Conservation (phyloP, 2,888 invertebrate species). For the Drosophila putrida region DNA sequence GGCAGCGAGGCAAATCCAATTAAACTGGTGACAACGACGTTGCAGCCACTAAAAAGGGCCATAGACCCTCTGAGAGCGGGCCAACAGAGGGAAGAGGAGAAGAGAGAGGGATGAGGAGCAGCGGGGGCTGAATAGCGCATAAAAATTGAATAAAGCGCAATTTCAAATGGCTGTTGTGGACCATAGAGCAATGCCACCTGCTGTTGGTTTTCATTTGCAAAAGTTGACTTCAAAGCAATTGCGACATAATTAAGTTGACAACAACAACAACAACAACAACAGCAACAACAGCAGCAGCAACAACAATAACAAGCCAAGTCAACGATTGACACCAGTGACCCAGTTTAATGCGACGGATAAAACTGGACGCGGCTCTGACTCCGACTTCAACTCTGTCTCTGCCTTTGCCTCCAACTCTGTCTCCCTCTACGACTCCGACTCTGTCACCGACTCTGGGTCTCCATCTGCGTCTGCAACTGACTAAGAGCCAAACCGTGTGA, state of each 20-base stretch:
- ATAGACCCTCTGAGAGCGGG: neutral
- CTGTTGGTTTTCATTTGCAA: constrained; percentile 67
- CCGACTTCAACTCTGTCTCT: constrained; percentile 9
- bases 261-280: constrained; percentile 60
- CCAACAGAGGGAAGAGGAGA: neutral
- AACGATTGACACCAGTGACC: constrained; percentile 77
- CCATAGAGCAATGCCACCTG: constrained; percentile 57
- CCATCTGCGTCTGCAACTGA: constrained; percentile 32
- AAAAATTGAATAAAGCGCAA: constrained; percentile 77
- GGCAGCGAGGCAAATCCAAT: constrained; percentile 73
- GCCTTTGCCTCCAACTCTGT: constrained; percentile 4
- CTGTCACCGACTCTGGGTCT: constrained; percentile 4
- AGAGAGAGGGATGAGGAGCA: neutral
- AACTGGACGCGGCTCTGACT: constrained; percentile 56
- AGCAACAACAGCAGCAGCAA: constrained; percentile 37
- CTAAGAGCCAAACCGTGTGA: constrained; percentile 58
- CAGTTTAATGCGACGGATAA: constrained; percentile 65
- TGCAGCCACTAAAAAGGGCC: constrained; percentile 67
- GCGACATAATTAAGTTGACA: constrained; percentile 80
- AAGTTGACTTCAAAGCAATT: constrained; percentile 80
- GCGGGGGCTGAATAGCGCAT: constrained; percentile 40
- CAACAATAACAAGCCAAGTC: constrained; percentile 43
- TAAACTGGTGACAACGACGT: constrained; percentile 67
- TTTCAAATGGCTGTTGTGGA: constrained; percentile 63
- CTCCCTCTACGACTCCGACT: constrained; percentile 8